phyloP scores from a whole-genome alignment of 2,888 invertebrate genomes.

The Hoplodrina blanda region DNA sequence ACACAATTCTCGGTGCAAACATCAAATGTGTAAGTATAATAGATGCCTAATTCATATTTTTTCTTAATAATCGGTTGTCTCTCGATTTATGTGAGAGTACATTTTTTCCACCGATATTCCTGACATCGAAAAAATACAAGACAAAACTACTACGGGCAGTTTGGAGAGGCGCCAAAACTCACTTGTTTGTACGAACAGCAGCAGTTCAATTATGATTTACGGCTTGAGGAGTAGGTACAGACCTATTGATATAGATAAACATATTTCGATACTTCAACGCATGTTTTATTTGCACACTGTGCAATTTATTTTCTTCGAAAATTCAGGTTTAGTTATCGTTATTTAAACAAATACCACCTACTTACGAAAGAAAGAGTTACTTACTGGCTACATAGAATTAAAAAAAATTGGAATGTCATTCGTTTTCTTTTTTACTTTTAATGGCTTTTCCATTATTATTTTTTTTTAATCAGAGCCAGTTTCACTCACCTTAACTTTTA shows the following conservation, averaged over 20 bases:
- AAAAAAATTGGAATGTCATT: not conserved
- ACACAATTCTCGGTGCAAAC: too few relatives aligned
- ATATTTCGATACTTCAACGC: slow-evolving; percentile 16
- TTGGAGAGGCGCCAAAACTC: slow-evolving; percentile 53
- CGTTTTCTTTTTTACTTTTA: not conserved
- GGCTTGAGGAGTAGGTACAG: slow-evolving; percentile 6
- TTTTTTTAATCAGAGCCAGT: slow-evolving; percentile 1
- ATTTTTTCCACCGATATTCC: slow-evolving; percentile 25
- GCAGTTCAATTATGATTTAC: slow-evolving; percentile 61
- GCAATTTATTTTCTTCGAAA: not conserved
- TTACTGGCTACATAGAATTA: not conserved
- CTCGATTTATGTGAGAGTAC: slow-evolving; percentile 3
- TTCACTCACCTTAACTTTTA: not conserved
- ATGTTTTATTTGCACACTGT: slow-evolving; percentile 13
- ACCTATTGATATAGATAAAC: slow-evolving; percentile 28
- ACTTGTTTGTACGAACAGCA: slow-evolving; percentile 36
- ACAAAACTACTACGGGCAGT: slow-evolving; percentile 40
- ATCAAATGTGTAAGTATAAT: too few relatives aligned
- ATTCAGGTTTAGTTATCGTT: not conserved
- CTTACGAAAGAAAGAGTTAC: not conserved
- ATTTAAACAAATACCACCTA: not conserved
- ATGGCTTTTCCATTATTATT: not conserved
- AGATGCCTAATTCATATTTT: not conserved
- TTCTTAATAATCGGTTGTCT: slow-evolving; percentile 4
- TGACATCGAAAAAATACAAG: slow-evolving; percentile 55